Evolutionary conservation across 2,888 invertebrate species (phyloP).

Genomic region (Tachina lurida): DNA sequence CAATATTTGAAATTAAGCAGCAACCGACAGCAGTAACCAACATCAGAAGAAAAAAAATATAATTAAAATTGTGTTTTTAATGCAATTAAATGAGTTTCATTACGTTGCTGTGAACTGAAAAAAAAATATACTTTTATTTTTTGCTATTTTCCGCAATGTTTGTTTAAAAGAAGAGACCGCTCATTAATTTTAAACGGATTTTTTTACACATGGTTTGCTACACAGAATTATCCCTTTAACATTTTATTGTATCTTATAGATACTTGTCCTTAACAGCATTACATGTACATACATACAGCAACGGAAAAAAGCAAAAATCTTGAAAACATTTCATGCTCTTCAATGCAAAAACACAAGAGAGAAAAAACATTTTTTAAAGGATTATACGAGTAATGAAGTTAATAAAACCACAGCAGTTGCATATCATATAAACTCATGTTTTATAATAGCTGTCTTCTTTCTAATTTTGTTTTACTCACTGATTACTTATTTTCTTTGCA

Average conservation of each 20-base stretch:
- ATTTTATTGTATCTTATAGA: slow-evolving; percentile 24
- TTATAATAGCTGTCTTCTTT: slow-evolving; percentile 5
- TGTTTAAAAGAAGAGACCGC: slow-evolving; percentile 38
- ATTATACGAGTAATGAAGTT: slow-evolving; percentile 54
- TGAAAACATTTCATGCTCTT: slow-evolving; percentile 5
- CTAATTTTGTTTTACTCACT: slow-evolving; percentile 19
- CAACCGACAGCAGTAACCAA: background rate
- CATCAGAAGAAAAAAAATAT: slow-evolving; percentile 22
- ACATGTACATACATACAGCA: slow-evolving; percentile 14
- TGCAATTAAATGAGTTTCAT: slow-evolving; percentile 59
- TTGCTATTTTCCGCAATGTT: slow-evolving; percentile 15
- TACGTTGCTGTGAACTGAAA: slow-evolving; percentile 14
- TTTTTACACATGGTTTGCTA: background rate
- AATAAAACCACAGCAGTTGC: slow-evolving; percentile 55
- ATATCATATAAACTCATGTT: slow-evolving; percentile 44
- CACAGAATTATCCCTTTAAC: background rate
- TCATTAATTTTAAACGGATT: slow-evolving; percentile 33
- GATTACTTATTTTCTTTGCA: background rate
- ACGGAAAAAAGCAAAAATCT: slow-evolving; percentile 3
- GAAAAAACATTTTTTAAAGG: slow-evolving; percentile 42
- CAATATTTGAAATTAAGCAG: background rate
- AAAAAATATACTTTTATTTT: background rate
- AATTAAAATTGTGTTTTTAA: slow-evolving; percentile 63
- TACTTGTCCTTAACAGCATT: slow-evolving; percentile 42
- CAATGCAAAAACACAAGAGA: background rate